Percentiles rank a stretch among this genome's conserved stretches.
These are phyloP conservation scores for Eutolmus rufibarbis DNA, from an alignment of 2,888 invertebrate species.

Conservation along the genomic window DNA sequence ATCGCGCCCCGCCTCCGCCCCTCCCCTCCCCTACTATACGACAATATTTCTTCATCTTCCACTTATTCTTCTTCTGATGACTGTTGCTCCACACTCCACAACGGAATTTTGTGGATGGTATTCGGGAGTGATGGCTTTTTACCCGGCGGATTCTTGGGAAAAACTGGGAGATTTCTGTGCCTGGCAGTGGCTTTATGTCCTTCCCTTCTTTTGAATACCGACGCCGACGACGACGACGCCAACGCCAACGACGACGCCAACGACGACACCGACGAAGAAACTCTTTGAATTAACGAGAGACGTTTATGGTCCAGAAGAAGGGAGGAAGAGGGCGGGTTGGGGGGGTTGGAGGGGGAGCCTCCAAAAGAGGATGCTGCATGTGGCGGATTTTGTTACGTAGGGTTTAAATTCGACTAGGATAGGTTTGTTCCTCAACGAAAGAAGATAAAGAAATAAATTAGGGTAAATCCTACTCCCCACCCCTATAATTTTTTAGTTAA, in stretches of 20 bases:
- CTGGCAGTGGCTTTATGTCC: conserved; percentile 11
- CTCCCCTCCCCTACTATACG: too few species aligned
- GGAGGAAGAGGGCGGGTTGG: too few species aligned
- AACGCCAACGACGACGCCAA: background rate
- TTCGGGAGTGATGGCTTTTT: background rate
- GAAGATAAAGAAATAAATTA: background rate
- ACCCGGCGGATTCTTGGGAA: background rate
- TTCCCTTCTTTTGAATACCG: background rate
- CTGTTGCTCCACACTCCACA: background rate
- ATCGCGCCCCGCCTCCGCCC: too few species aligned
- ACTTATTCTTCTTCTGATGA: background rate
- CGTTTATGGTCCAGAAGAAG: background rate
- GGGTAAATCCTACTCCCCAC: background rate
- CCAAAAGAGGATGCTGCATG: too few species aligned
- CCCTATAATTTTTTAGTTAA: too few species aligned
- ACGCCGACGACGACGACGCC: background rate
- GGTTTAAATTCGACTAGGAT: background rate
- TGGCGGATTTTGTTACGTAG: too few species aligned
- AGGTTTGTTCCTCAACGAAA: background rate
- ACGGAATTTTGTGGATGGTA: background rate
- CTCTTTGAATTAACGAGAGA: background rate
- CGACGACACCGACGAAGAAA: background rate
- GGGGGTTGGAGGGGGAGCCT: too few species aligned
- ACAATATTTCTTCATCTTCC: too few species aligned
- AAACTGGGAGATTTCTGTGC: conserved; percentile 1